Evolutionary conservation across 2,888 invertebrate genomes (phyloP).

Genomic region (Disparrhopalites patrizii): DNA sequence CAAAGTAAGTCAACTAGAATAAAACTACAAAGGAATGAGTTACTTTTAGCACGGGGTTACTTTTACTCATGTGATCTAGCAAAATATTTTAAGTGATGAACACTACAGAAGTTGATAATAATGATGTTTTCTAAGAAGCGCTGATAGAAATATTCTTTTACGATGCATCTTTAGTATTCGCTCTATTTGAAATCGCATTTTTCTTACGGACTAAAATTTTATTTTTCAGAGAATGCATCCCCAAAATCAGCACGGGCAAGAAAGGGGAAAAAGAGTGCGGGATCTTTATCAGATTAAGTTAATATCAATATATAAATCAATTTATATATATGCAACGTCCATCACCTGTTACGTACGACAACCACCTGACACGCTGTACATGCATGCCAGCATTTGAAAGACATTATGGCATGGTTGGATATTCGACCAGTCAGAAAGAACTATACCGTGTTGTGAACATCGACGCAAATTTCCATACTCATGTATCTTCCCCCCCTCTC

Average conservation of each 20-base stretch:
- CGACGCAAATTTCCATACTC: constrained; percentile 17
- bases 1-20: constrained; percentile 67
- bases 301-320: constrained; percentile 4
- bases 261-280: constrained; percentile 25
- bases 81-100: neutral
- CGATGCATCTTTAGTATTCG: neutral
- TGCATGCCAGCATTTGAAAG: constrained; percentile 18
- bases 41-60: neutral
- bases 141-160: neutral
- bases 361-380: neutral
- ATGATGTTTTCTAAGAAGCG: neutral
- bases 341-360: neutral
- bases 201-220: constrained; percentile 35
- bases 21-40: neutral
- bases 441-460: neutral
- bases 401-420: constrained; percentile 16
- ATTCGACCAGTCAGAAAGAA: constrained; percentile 8
- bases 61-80: too few species aligned
- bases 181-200: neutral
- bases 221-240: constrained; percentile 62
- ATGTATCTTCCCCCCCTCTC: too few species aligned
- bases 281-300: constrained; percentile 22
- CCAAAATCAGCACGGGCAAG: constrained; percentile 49
- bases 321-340: constrained; percentile 1
- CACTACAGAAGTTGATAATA: neutral